Evolutionary conservation across 2,888 invertebrate genomes (phyloP), one percentile per base, ranked within the genome.

Genomic region (Rotaria macrura): DNA sequence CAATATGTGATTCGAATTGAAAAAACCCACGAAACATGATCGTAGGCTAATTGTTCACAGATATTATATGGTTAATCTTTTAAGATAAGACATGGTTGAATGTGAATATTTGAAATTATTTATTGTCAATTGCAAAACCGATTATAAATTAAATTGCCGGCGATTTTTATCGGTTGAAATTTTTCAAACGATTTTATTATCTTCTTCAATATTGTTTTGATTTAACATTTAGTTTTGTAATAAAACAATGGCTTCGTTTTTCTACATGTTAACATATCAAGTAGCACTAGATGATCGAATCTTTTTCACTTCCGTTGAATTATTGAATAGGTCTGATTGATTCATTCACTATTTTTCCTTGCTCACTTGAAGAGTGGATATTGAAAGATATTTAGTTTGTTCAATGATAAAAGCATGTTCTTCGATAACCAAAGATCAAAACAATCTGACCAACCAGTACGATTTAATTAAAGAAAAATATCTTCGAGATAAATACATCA

Each of bases 71-170:
- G 4, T 23, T 23, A 5, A 23, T 23, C 20, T 65, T 65, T 34
- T 3, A 65, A n/a, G n/a, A n/a, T n/a, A n/a, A n/a, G 6, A 17
- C 0, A 79, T 43, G 79, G 38, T 25, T 79, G 79, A 79, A n/a
- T 43, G 79, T 43, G 79, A 79, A 79, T 79, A 79, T 79, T 43
- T 79, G 25, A 79, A 79, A 79, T n/a, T 79, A 25, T 79, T 79
- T 43, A 79, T 79, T 14, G 25, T 9, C 12, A n/a, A 79, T n/a
- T 40, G 43, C 43, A 43, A 79, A n/a, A 79, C 25, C 43, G 43
- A 79, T 43, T 43, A 43, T n/a, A 43, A 25, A 79, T 0, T 43
- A 1, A 43, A 79, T 79, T 40, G 20, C n/a, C 40, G 38, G 6
- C 34, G 34, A 65, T 65, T 20, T 23, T 2, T 79, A 17, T 43